Base-by-base conservation (phyloP, 2,888 invertebrate genomes). In the Euspilapteryx auroguttella region DNA sequence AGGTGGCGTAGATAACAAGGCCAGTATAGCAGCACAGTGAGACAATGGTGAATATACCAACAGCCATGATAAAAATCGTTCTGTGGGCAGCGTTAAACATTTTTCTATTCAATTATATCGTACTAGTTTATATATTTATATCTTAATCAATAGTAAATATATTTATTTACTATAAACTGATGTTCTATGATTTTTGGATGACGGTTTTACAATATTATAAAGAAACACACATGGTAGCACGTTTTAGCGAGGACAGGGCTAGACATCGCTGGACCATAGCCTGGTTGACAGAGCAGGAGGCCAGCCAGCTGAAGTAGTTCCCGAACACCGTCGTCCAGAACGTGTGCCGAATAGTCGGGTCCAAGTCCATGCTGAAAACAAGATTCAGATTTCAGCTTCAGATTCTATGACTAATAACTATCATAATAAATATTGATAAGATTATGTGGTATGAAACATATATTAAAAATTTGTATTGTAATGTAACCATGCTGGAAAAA, bases 221-320 rank as follows among this genome's bases (percentile, higher is more conserved):
- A 3, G 4, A 11, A 28, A 69, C 80, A 76, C 62, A 87, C 89
- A 82, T 78, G 51, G 84, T 80, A 12, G 90, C 89, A 39, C 84
- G 79, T 44, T 62, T 78, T 17, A 89, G 56, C 8, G 86, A 80
- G 0, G 89, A 85, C 55, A 91, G 82, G 0, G 89, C 85, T 2
- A 92, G 68, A 42, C 89, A 89, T 37, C 92, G 66, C 47, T 93
- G 92, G 2, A 93, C 88, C 86, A 91, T 90, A 1, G 90, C 86
- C 58, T 92, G 92, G 55, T 91, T 91, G 9, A 89, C 87, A 1
- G 88, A 87, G 49, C 89, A 89, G 1, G 88, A 82, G 1, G 89
- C 86, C 30, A 90, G 61, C 87, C 89, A 90, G 37, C 83, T 83
- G 44, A 91, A 84, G 49, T 85, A 87, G 46, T 87, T 89, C 3